Conservation (phyloP, 2,888 invertebrate species). For the Aleiodes testaceus region DNA sequence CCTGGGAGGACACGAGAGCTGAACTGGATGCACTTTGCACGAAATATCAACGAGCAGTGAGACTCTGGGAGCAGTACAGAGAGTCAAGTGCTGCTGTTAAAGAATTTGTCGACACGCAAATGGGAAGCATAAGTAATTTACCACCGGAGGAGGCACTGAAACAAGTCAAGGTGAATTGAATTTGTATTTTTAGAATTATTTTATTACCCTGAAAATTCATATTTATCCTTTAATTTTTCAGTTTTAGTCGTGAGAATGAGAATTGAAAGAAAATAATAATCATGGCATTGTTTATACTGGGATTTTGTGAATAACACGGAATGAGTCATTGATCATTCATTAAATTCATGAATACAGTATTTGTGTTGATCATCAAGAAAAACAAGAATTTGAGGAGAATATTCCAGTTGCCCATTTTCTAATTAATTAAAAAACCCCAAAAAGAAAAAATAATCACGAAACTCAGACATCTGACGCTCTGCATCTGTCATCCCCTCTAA, state of each 20-base stretch:
- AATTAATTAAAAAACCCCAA: too few species aligned
- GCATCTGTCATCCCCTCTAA: too few species aligned
- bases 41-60: constrained; percentile 86
- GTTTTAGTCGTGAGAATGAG: too few species aligned
- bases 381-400: too few species aligned
- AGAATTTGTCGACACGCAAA: constrained; percentile 84
- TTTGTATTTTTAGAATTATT: constrained; percentile 29
- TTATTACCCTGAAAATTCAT: constrained; percentile 13
- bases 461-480: too few species aligned
- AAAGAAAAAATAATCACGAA: too few species aligned
- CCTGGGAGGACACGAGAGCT: constrained; percentile 86
- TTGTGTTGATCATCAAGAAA: too few species aligned
- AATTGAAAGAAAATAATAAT: not conserved
- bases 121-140: constrained; percentile 82
- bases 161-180: constrained; percentile 80
- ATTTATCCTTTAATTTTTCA: not conserved
- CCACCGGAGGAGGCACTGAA: constrained; percentile 82
- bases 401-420: too few species aligned
- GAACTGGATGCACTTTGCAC: constrained; percentile 85
- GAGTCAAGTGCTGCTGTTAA: constrained; percentile 86
- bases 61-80: constrained; percentile 86
- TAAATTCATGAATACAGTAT: too few species aligned
- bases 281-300: constrained; percentile 4
- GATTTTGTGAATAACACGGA: not conserved
- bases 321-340: too few species aligned